A percentile compares a stretch with the other conserved stretches of the same genome.
phyloP scores from a whole-genome alignment of 2,113 vertebrate species.

The Chrysemys picta region DNA sequence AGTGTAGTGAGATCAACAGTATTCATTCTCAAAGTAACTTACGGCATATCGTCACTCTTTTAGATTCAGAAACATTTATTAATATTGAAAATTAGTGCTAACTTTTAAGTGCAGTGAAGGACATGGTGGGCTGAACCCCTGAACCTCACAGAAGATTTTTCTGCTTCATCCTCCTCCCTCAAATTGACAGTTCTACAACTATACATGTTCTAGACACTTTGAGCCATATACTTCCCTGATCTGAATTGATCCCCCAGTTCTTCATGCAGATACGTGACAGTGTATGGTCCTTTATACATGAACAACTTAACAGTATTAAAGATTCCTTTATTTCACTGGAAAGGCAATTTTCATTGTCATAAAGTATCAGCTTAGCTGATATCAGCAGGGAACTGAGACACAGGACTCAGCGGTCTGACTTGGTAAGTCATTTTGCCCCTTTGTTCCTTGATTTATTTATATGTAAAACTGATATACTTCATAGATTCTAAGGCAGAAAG shows the following conservation, averaged over 20 bases:
- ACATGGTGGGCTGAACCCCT: fast-evolving
- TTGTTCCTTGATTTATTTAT: not conserved
- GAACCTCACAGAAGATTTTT: fast-evolving
- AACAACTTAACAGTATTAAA: not conserved
- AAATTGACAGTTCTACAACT: not conserved
- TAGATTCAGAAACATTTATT: not conserved
- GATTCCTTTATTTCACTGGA: fast-evolving
- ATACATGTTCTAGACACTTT: not conserved
- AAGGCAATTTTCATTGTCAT: not conserved
- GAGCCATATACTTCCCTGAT: not conserved
- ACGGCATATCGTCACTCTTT: not conserved
- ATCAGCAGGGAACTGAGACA: not conserved
- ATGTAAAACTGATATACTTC: not conserved
- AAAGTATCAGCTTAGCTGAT: not conserved
- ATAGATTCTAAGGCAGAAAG: too few species aligned
- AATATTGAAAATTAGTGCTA: not conserved
- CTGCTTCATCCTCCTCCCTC: fast-evolving
- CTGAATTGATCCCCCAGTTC: not conserved
- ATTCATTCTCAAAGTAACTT: not conserved
- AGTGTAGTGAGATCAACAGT: not conserved
- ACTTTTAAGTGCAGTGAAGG: not conserved
- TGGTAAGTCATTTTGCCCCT: not conserved
- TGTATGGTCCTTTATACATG: not conserved
- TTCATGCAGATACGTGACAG: not conserved
- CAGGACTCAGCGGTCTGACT: not conserved